phyloP scores from a whole-genome alignment of 30 jellyfish, hydroid and myxozoan genomes.

The Sanderia malayensis region DNA sequence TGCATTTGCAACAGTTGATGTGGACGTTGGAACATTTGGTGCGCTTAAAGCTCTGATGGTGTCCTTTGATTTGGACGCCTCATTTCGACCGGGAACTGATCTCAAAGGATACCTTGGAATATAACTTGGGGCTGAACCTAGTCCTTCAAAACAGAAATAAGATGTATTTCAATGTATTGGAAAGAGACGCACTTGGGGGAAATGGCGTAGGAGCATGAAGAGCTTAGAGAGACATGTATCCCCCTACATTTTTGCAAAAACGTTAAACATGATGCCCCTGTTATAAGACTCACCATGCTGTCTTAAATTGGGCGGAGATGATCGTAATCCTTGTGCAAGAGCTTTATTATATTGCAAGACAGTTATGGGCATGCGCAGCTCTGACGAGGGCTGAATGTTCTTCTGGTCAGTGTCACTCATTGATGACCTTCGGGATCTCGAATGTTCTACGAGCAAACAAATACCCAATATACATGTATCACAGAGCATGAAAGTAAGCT shows the following conservation, averaged over 20 bases:
- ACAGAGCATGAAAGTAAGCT: too few species aligned
- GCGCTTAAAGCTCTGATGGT: constrained; percentile 3
- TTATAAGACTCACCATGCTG: constrained; percentile 21
- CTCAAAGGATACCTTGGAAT: not conserved
- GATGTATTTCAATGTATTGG: too few species aligned
- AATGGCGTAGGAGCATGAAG: too few species aligned
- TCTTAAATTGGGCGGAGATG: constrained; percentile 51
- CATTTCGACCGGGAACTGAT: not conserved
- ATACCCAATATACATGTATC: too few species aligned
- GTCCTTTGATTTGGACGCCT: not conserved
- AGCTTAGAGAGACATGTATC: too few species aligned
- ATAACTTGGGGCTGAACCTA: not conserved
- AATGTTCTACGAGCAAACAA: not conserved
- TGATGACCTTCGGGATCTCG: constrained; percentile 48
- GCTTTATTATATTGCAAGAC: constrained; percentile 69
- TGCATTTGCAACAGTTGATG: not conserved
- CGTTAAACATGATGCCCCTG: too few species aligned
- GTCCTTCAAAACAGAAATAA: too few species aligned
- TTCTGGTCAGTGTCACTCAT: constrained; percentile 30
- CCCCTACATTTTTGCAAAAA: too few species aligned
- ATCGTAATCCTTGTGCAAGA: constrained; percentile 41
- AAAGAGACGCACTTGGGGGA: too few species aligned
- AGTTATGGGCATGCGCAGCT: constrained; percentile 59
- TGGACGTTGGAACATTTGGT: constrained; percentile 3
- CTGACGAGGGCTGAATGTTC: not conserved